phyloP scores from a whole-genome alignment of 2,113 vertebrate species.

The Thunnus thynnus region DNA sequence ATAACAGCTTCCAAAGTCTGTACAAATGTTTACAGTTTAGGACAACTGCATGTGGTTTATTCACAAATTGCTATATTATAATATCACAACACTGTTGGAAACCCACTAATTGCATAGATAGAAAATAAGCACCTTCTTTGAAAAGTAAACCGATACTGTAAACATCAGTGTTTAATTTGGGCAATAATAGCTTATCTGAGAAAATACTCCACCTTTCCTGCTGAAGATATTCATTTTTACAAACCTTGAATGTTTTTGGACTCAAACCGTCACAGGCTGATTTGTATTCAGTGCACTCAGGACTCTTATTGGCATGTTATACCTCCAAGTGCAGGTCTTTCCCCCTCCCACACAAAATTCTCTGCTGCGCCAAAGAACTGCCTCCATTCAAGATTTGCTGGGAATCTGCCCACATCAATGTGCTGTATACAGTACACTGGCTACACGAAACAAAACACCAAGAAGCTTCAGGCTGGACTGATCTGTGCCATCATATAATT shows the following conservation, averaged over 20 bases:
- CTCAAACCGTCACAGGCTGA: conserved; percentile 21
- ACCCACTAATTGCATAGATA: conserved; percentile 83
- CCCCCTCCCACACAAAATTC: background rate
- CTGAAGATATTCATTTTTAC: conserved; percentile 1
- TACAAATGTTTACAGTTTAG: conserved; percentile 60
- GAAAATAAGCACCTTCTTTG: conserved; percentile 78
- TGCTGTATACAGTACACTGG: background rate
- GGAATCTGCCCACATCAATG: conserved; percentile 12
- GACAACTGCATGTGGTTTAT: conserved; percentile 47
- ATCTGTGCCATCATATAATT: conserved; percentile 8
- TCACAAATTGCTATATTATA: conserved; percentile 59
- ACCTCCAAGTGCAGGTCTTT: conserved; percentile 22
- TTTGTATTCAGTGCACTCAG: conserved; percentile 53
- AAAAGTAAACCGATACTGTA: conserved; percentile 63
- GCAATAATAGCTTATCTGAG: conserved; percentile 22
- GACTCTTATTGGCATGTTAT: conserved; percentile 33
- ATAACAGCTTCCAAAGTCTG: conserved; percentile 63
- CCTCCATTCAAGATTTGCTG: conserved; percentile 24
- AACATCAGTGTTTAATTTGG: conserved; percentile 50
- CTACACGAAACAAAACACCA: conserved; percentile 14
- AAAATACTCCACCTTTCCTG: background rate
- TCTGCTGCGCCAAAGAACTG: conserved; percentile 2
- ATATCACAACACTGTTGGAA: conserved; percentile 67
- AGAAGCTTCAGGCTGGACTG: background rate
- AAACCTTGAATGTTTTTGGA: conserved; percentile 22